Evolutionary conservation across 30 jellyfish, hydroid and myxozoan genomes (phyloP), one percentile per base, ranked within the genome.

Genomic region (Catostylus mosaicus): DNA sequence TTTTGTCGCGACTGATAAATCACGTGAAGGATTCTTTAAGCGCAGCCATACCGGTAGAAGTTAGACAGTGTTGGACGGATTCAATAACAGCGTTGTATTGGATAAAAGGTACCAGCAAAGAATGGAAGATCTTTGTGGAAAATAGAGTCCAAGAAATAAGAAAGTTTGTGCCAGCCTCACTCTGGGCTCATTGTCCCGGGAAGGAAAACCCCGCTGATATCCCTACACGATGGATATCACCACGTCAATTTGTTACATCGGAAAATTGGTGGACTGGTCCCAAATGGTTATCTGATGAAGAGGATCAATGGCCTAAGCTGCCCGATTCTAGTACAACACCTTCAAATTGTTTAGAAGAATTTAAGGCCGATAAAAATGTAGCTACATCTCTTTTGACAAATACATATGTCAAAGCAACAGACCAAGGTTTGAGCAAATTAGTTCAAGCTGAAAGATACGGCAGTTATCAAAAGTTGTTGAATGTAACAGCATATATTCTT

Each of bases 161-260:
- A 30, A 45, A 64, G 57, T 6, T 32, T 1, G 80, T 61, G 23
- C 33, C 20, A 20, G 35, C 18, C 0, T 52, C 47, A 5, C 5
- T 3, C 1, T 79, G 90, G 91, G 12, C 47, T 29, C 91, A 66
- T 60, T 40, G 59, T 30, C 73, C 90, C 33, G 59, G 82, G 4
- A 32, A 45, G 16, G 82, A 79, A n/a, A 79, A 67, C 35, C 91
- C 91, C 1, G 91, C 91, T 6, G 84, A 81, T 68, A 65, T 81
- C 16, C 77, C 84, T 11, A 43, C 84, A 6, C 22, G 91, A 31
- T 30, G 63, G 45, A 22, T 26, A 18, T n/a, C 2, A 6, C 26
- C 26, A 51, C 1, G 24, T 24, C 37, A 79, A 26, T n/a, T 75
- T 23, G 40, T 14, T 0, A 34, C 31, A 77, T 24, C 54, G 2